Percentiles rank a stretch among this genome's conserved stretches.
phyloP scores from a whole-genome alignment of 2,113 vertebrate genomes.

The Odontesthes bonariensis region DNA sequence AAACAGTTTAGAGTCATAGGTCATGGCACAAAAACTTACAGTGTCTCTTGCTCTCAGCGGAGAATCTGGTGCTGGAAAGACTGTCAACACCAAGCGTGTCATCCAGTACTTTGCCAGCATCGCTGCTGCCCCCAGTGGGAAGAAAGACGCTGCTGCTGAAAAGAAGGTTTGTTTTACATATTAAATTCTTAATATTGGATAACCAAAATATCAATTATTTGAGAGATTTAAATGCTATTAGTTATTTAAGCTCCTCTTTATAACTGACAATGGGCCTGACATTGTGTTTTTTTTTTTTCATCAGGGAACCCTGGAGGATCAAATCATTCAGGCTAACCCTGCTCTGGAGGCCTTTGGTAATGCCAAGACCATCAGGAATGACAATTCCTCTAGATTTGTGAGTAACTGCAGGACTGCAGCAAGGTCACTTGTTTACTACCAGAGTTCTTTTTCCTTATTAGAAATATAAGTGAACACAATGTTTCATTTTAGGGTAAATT shows the following conservation, averaged over 20 bases:
- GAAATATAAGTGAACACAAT: background rate
- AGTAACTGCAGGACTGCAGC: slow-evolving; percentile 49
- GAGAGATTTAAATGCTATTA: background rate
- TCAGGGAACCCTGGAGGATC: slow-evolving; percentile 83
- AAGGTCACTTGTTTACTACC: background rate
- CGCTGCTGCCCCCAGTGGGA: slow-evolving; percentile 82
- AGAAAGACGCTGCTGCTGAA: slow-evolving; percentile 83
- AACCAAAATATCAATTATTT: background rate
- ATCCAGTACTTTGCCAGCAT: slow-evolving; percentile 95
- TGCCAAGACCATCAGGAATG: too few relatives aligned
- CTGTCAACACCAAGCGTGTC: slow-evolving; percentile 92
- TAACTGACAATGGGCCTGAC: background rate
- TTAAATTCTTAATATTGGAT: background rate
- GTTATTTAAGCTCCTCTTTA: background rate
- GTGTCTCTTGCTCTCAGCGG: slow-evolving; percentile 75
- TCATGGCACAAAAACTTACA: background rate
- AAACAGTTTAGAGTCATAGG: background rate
- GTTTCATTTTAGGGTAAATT: slow-evolving; percentile 86
- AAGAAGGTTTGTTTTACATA: slow-evolving; percentile 82
- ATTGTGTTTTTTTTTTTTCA: slow-evolving; percentile 2
- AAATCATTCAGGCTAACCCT: too few relatives aligned
- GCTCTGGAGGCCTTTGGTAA: too few relatives aligned
- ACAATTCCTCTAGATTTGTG: slow-evolving; percentile 68
- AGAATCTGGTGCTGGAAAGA: slow-evolving; percentile 94
- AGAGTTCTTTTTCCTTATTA: too few relatives aligned